Evolutionary conservation across 2,888 invertebrate species (phyloP), one percentile per base, ranked within the genome.

Genomic region (Helicoverpa assulta): DNA sequence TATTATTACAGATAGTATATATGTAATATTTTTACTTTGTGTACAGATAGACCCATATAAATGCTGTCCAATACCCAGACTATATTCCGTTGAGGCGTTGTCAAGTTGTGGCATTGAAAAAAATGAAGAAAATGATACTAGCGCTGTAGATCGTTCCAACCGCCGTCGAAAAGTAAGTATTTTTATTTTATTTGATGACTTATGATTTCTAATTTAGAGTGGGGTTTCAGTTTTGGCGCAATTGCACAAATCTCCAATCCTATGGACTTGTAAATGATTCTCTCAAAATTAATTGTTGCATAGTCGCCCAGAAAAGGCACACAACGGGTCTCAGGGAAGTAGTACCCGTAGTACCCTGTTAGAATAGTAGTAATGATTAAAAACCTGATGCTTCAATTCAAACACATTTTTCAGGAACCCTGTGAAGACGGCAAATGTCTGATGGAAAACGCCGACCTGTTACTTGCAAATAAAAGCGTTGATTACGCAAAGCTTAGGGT

Each of bases 391-490:
- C n/a, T n/a, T n/a, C 2, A 21, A 21, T 26, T 18, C 3, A 5
- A 6, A 8, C 16, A 7, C 10, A 52, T 7, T 50, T 64, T 54
- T 53, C n/a, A 71, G 62, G 47, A 8, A 0, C 37, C 67, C 52
- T 80, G 80, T 53, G 26, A 40, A 14, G 53, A 67, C 0, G 65
- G 70, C 5, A 53, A 82, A 8, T 95, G 95, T 77, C 69, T 94
- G 37, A 69, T 94, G 70, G 86, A 87, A 50, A 90, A 86, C 21
- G 78, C 90, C 58, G 84, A 89, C 1, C 84, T 93, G 1, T 64
- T 90, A n/a, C 85, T 88, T 52, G 88, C 86, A 0, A 88, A 89
- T 0, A 82, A 83, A 5, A 76, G 64, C 1, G 67, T 94, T 0
- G 88, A 93, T 58, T 82, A 83, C n/a, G 87, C 88, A 0, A 90